Base-by-base conservation (phyloP, 1,140 invertebrate genomes). In the Drosophila miranda region DNA sequence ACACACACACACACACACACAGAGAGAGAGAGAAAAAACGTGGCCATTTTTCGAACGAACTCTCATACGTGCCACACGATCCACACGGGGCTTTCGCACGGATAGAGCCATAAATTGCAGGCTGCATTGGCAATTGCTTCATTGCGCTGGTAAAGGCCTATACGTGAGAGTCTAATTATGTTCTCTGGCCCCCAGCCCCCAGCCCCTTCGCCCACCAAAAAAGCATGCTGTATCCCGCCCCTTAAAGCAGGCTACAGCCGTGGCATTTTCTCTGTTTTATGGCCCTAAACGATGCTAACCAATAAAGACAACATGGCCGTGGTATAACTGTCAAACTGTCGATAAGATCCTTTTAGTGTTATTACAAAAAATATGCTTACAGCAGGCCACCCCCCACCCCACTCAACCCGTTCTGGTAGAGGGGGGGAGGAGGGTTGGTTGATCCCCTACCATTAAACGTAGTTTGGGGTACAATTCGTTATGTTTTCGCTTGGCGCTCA, bases 401-500 rank as follows among this genome's bases (percentile, higher is more conserved):
- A 8, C 7, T 30, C 19, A 5, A 6, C 46, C 6, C 48, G n/a
- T 3, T 28, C 48, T 28, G 3, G 9, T 4, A 34, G 9, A 9
- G 9, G 4, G 30, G 9, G 30, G 30, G 28, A 8, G 14, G 28
- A 8, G 1, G 8, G 8, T 8, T 11, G 34, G 16, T 16, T 16
- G 16, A 16, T 41, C 7, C 43, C 44, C 56, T 55, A 61, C 52
- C 62, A 67, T 80, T 71, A 82, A 86, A 59, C 60, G 75, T 87
- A 87, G 82, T 87, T 87, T 76, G 60, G 82, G 82, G 82, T 72
- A 87, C 82, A 76, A 87, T 88, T 82, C 67, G 75, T 86, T 84
- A 83, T 84, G 78, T 79, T 79, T 38, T 11, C 34, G 61, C 72
- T 55, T 59, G 49, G 63, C 34, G 64, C 73, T 63, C 81, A 87